phyloP scores from a whole-genome alignment of 2,113 vertebrate genomes.

The Chionis minor region DNA sequence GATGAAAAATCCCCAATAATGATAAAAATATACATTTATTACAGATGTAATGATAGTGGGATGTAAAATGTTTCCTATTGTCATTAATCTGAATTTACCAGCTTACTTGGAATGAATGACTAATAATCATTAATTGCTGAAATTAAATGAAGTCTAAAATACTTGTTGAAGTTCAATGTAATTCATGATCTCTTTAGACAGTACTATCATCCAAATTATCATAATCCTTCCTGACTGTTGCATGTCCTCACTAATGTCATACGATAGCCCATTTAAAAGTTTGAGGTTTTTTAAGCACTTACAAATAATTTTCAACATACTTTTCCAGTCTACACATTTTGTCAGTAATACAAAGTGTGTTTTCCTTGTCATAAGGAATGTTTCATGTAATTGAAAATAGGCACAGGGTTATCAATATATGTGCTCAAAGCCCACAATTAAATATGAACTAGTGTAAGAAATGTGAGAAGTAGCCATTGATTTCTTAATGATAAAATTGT shows the following conservation, averaged over 20 bases:
- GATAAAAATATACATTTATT: not conserved
- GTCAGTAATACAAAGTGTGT: not conserved
- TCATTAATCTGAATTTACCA: not conserved
- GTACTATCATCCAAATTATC: not conserved
- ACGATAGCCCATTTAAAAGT: not conserved
- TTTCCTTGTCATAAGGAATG: not conserved
- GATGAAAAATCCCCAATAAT: not conserved
- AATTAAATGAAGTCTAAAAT: not conserved
- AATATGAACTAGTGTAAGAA: not conserved
- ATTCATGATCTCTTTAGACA: not conserved
- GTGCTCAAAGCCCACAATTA: not conserved
- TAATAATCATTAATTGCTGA: not conserved
- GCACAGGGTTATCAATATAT: not conserved
- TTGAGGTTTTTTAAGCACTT: not conserved
- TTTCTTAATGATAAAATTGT: not conserved
- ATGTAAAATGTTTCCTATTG: not conserved
- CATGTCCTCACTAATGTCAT: not conserved
- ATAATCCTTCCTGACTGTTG: not conserved
- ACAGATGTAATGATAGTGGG: not conserved
- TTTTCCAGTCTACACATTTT: not conserved
- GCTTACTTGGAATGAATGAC: not conserved
- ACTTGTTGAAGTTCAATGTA: not conserved
- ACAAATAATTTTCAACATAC: not conserved
- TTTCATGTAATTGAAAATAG: not conserved
- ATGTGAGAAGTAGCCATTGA: not conserved